phyloP scores from a whole-genome alignment of 2,888 invertebrate species.

The Microchrysa polita region DNA sequence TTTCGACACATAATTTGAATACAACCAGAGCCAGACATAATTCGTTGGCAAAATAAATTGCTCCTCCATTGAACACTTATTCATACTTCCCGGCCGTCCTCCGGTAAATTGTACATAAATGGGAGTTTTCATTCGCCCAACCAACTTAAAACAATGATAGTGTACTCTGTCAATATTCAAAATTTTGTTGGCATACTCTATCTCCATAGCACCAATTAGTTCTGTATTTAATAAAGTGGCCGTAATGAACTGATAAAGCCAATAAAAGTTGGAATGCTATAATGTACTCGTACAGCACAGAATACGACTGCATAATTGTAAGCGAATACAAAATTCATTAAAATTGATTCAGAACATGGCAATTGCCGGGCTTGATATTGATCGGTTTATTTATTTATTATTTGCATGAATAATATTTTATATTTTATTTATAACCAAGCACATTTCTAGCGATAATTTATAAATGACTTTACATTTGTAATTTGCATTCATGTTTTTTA shows the following conservation, averaged over 20 bases:
- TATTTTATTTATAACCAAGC: no score
- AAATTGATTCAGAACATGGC: no score
- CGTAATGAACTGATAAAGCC: conserved; percentile 26
- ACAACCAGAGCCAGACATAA: neutral
- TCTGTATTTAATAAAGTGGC: conserved; percentile 8
- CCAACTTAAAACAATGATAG: neutral
- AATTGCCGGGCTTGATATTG: no score
- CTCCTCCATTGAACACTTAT: neutral
- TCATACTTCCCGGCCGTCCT: neutral
- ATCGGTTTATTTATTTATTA: no score
- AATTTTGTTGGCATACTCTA: conserved; percentile 4
- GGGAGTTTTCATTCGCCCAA: neutral
- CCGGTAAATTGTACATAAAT: neutral
- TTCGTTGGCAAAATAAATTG: conserved; percentile 1
- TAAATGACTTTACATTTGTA: no score
- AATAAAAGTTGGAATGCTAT: no score
- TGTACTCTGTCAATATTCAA: neutral
- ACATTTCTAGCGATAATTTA: no score
- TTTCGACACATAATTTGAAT: conserved; percentile 3
- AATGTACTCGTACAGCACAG: no score
- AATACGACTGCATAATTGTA: no score
- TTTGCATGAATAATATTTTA: no score
- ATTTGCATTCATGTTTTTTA: no score
- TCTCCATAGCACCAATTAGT: conserved; percentile 9
- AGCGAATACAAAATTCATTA: no score